Percentiles rank a stretch among this genome's conserved stretches.
Evolutionary conservation across 2,888 invertebrate genomes (phyloP).

Genomic region (Dione vanillae): DNA sequence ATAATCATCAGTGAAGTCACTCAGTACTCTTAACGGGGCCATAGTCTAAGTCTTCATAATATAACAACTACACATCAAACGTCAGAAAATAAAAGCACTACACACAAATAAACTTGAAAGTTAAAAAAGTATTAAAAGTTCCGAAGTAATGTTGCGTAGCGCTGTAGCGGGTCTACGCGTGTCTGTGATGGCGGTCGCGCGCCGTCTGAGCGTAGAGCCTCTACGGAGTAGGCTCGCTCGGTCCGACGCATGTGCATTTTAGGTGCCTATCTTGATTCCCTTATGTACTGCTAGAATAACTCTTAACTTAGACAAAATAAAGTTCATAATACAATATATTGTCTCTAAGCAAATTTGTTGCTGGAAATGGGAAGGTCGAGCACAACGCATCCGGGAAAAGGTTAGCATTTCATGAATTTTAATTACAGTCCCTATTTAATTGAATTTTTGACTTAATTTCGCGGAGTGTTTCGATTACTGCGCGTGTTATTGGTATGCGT

Average conservation of each 20-base stretch:
- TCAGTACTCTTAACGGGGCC: constrained; percentile 71
- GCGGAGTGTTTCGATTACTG: constrained; percentile 30
- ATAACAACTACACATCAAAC: constrained; percentile 36
- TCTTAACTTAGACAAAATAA: constrained; percentile 51
- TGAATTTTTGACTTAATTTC: constrained; percentile 45
- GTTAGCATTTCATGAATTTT: constrained; percentile 70
- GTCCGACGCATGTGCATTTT: constrained; percentile 78
- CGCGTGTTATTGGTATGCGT: constrained; percentile 12
- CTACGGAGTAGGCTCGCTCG: constrained; percentile 63
- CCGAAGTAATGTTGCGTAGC: constrained; percentile 56
- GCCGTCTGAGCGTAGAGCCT: constrained; percentile 72
- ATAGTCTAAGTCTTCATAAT: constrained; percentile 53
- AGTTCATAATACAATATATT: constrained; percentile 45
- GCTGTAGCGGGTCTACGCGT: constrained; percentile 70
- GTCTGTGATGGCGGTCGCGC: constrained; percentile 67
- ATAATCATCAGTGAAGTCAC: constrained; percentile 65
- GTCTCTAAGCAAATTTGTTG: constrained; percentile 30
- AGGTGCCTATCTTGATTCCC: constrained; percentile 48
- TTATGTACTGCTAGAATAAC: constrained; percentile 47
- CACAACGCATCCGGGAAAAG: constrained; percentile 66
- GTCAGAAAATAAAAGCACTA: constrained; percentile 49
- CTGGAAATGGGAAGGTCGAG: constrained; percentile 61
- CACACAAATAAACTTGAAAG: constrained; percentile 53
- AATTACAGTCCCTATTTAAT: constrained; percentile 53
- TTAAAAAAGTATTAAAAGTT: constrained; percentile 80